Percentiles rank a stretch among this genome's conserved stretches.
phyloP scores from a whole-genome alignment of 2,113 vertebrate species.

The Poeciliopsis occidentalis region DNA sequence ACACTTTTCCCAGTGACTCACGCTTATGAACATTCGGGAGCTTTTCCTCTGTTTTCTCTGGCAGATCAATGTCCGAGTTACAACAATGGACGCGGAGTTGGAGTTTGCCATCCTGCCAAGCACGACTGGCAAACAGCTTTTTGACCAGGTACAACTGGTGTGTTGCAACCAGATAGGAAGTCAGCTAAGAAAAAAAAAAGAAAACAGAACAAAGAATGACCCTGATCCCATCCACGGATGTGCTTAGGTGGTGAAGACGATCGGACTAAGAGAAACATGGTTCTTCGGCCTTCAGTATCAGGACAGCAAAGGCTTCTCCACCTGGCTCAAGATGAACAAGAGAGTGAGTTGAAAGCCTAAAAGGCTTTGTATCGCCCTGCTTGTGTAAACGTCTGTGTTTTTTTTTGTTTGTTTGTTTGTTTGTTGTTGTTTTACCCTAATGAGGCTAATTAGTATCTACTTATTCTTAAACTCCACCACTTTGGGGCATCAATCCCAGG shows the following conservation, averaged over 20 bases:
- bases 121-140: constrained; percentile 96
- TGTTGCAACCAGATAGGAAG: not conserved
- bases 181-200: not conserved
- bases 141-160: constrained; percentile 88
- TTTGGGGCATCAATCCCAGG: constrained; percentile 73
- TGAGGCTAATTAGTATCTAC: constrained; percentile 40
- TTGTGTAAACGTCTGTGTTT: not conserved
- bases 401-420: not conserved
- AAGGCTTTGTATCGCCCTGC: not conserved
- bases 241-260: constrained; percentile 93
- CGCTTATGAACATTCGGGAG: constrained; percentile 23
- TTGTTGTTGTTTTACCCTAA: not conserved
- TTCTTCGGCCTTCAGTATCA: constrained; percentile 98
- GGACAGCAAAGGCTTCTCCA: constrained; percentile 95
- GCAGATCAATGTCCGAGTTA: constrained; percentile 94
- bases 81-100: constrained; percentile 98
- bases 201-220: not conserved
- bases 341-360: constrained; percentile 80
- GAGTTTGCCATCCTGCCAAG: constrained; percentile 98
- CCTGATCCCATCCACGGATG: constrained; percentile 7
- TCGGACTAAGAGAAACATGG: constrained; percentile 96
- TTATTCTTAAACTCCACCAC: constrained; percentile 18
- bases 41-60: constrained; percentile 45
- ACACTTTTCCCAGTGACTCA: constrained; percentile 41
- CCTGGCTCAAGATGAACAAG: constrained; percentile 97